Conservation (phyloP, 1,140 invertebrate species). For the Eumeta japonica region DNA sequence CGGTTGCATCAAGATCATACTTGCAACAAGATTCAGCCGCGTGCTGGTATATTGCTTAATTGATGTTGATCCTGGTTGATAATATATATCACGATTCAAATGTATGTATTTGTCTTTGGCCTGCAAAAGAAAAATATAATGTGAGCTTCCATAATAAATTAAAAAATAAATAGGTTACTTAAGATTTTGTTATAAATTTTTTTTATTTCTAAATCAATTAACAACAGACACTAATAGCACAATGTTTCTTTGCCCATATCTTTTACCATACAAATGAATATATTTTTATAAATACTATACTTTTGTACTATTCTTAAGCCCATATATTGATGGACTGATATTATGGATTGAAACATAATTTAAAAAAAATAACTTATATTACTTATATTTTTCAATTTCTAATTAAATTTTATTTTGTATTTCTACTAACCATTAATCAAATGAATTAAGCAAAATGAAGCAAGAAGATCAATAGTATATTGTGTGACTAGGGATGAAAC, state of each 20-base stretch:
- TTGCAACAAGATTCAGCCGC: conserved; percentile 88
- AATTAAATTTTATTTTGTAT: no score
- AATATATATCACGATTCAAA: conserved; percentile 85
- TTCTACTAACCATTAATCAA: no score
- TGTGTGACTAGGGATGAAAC: no score
- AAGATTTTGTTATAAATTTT: not conserved
- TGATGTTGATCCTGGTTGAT: conserved; percentile 80
- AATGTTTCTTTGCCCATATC: no score
- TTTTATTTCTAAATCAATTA: not conserved
- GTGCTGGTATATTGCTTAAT: conserved; percentile 80
- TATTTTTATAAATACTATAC: not conserved
- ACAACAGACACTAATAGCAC: no score
- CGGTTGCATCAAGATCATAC: conserved; percentile 93
- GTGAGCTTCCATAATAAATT: no score
- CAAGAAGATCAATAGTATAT: no score
- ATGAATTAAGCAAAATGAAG: no score
- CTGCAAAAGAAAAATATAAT: conserved; percentile 57
- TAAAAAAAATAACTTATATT: no score
- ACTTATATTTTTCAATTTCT: no score
- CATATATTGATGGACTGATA: not conserved
- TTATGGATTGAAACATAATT: no score
- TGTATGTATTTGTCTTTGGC: conserved; percentile 88
- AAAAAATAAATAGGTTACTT: no score
- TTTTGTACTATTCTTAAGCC: not conserved
- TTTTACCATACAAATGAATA: not conserved